Evolutionary conservation across 2,888 invertebrate genomes (phyloP), one percentile per base, ranked within the genome.

Genomic region (Cynaeus angustus): DNA sequence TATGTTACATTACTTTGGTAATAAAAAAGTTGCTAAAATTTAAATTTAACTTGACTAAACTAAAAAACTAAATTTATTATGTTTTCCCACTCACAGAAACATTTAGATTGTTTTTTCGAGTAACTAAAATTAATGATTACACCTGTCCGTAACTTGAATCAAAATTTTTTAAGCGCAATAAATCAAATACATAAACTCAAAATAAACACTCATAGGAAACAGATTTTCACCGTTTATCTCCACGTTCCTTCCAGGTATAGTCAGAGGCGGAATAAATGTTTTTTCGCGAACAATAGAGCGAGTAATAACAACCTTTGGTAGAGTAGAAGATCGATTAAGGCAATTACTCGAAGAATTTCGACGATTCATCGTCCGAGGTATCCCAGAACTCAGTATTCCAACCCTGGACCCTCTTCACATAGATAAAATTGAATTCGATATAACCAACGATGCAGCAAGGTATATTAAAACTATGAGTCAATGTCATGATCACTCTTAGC

Each of bases 391-490:
- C 12, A 84, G 83, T 43, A 82, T 85, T 38, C 85, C 85, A 0
- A 80, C 84, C 45, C 75, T 85, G 66, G 85, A 85, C 75, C 85
- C 85, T 3, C 77, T 85, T n/a, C 82, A 81, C 62, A 82, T 85
- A 16, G 82, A 83, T 30, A 79, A 81, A 71, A 80, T 85, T n/a
- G 82, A 84, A 64, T 81, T 85, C 43, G 81, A 84, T 70, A 80
- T 85, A 26, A 77, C 78, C 14, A 83, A 84, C 55, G 83, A 85
- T 65, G 79, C 82, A 12, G 82, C 83, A 56, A 77, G 74, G 85
- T 85, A 77, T n/a, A n/a, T n/a, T n/a, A n/a, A n/a, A 78, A 73
- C 68, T 56, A 56, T 46, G 6, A 13, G 43, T 43, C 46, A 46
- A 46, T 46, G 46, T 16, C 46, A 46, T 10, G 43, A 14, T 43